Conservation (phyloP, 2,113 vertebrate species). For the Ardeotis arabs region DNA sequence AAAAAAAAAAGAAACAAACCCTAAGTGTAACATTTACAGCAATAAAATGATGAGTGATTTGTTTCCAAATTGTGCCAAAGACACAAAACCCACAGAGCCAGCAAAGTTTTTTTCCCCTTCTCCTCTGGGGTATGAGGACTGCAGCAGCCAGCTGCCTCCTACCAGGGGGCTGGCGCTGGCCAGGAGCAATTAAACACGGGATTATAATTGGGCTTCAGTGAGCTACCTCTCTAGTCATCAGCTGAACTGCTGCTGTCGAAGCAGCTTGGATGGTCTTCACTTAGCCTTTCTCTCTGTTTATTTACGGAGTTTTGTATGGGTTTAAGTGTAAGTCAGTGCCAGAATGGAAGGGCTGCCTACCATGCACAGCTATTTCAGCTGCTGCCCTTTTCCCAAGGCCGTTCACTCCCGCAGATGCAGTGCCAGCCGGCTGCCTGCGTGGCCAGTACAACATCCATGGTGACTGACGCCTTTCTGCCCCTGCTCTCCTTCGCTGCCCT, state of each 20-base stretch:
- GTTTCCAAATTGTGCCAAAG: conserved; percentile 35
- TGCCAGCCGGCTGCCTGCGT: neutral
- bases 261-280: neutral
- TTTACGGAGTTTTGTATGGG: neutral
- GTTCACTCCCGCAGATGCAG: neutral
- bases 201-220: neutral
- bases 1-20: neutral
- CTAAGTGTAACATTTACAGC: neutral
- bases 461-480: neutral
- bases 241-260: neutral
- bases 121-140: neutral
- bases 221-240: neutral
- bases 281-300: neutral
- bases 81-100: neutral
- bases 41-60: conserved; percentile 36
- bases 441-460: neutral
- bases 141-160: conserved; percentile 42
- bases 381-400: neutral
- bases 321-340: neutral
- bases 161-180: neutral
- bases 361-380: neutral
- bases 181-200: conserved; percentile 23
- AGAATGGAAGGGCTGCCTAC: neutral
- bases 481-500: neutral
- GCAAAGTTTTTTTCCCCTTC: neutral